Percentiles rank a stretch among this genome's conserved stretches.
phyloP scores from a whole-genome alignment of 92 coral and sea anemone species.

The Siderastrea radians region DNA sequence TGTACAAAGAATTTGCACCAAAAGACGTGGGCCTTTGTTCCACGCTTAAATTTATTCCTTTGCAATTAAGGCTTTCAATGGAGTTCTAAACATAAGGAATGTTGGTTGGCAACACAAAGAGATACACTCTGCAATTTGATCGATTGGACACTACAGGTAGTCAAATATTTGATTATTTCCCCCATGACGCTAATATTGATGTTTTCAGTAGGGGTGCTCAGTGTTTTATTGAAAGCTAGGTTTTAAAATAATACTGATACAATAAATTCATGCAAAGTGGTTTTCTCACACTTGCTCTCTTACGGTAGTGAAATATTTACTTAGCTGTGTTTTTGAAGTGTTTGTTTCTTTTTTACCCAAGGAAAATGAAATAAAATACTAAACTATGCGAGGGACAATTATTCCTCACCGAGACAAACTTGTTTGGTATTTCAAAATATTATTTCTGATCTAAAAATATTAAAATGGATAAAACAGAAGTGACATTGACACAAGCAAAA shows the following conservation, averaged over 20 bases:
- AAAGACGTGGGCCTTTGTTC: not conserved
- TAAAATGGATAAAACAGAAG: not conserved
- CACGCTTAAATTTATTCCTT: constrained; percentile 1
- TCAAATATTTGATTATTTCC: not conserved
- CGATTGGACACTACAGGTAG: not conserved
- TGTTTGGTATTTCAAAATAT: constrained; percentile 3
- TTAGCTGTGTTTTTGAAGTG: constrained; percentile 1
- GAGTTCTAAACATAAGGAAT: constrained; percentile 4
- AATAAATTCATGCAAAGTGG: not conserved
- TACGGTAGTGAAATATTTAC: constrained; percentile 16
- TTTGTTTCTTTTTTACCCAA: constrained; percentile 10
- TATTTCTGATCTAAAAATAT: not conserved
- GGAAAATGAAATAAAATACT: constrained; percentile 15
- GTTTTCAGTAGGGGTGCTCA: not conserved
- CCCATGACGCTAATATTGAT: not conserved
- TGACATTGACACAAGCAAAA: not conserved
- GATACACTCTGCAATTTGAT: not conserved
- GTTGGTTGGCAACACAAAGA: not conserved
- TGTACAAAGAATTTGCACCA: not conserved
- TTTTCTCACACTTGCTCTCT: not conserved
- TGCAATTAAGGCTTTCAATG: not conserved
- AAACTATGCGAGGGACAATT: constrained; percentile 22
- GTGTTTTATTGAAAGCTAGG: not conserved
- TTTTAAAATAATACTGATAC: not conserved
- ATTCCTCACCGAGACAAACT: not conserved